Base-by-base conservation (phyloP, 2,888 invertebrate genomes). In the Anoncus sp. region DNA sequence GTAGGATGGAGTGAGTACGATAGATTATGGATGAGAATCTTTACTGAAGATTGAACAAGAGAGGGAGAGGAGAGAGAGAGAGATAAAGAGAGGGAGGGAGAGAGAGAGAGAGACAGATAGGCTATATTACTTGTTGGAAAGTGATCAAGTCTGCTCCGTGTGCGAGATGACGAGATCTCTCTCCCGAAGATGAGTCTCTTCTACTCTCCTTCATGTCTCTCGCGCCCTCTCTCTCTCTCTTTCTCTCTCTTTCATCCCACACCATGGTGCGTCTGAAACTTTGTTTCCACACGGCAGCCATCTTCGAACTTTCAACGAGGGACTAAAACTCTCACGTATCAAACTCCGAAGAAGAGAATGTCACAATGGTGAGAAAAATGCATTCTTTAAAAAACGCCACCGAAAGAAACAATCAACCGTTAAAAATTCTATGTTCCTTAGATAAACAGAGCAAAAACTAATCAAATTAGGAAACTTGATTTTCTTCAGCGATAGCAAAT, bases 61-160 rank as follows among this genome's bases (percentile, higher is more conserved):
- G 31, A 63, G 71, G n/a, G 16, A 22, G 65, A 31, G 47, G 43
- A 63, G 59, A 59, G 67, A 72, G 63, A 67, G 43, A 59, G 63
- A 65, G 31, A 57, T 45, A 47, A 18, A 47, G 45, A 35, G 31
- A 31, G 31, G 7, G 31, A 31, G 31, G 7, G 31, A 27, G 18
- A 70, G 53, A 45, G 60, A 71, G 66, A 60, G 40, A 53, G 53
- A 66, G 18, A 49, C 55, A 7, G 31, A 31, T 62, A n/a, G 65
- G 71, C 73, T 67, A 45, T 71, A 75, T 81, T 79, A 69, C 69
- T 77, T 77, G 79, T 77, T 75, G 60, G 72, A 72, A 75, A 79
- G 81, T 75, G 75, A 81, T 81, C 77, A 81, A 77, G 74, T 66
- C 57, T 66, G 59, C 59, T 40, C 18, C 16, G 35, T 16, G 69